Evolutionary conservation across 53 echinoderm and acorn worm species (phyloP).

Genomic region (Holothuria scabra): DNA sequence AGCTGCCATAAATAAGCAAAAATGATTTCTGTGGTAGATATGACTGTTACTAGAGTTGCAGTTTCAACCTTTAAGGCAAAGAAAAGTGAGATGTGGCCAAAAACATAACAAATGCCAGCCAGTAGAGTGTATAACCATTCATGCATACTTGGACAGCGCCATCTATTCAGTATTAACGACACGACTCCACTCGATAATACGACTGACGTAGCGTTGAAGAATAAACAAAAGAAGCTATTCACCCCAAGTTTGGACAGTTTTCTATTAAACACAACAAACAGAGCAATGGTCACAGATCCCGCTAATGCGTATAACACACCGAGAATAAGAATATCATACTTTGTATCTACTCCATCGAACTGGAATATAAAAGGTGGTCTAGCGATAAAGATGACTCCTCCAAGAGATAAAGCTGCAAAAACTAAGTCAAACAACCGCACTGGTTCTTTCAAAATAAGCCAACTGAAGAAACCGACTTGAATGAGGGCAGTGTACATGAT

Average conservation of each 20-base stretch:
- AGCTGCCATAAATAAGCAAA: constrained; percentile 22
- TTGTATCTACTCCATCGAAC: no score
- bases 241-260: not conserved
- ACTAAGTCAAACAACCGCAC: not conserved
- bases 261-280: not conserved
- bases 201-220: not conserved
- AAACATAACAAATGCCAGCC: not conserved
- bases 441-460: constrained; percentile 18
- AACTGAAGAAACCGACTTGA: not conserved
- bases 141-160: not conserved
- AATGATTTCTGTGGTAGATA: not conserved
- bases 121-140: not conserved
- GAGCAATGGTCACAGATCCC: not conserved
- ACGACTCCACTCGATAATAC: not conserved
- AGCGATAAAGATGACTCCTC: constrained; percentile 26
- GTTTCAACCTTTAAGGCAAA: not conserved
- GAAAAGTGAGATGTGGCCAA: not conserved
- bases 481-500: not conserved
- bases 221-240: not conserved
- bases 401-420: not conserved
- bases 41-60: not conserved
- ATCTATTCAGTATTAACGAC: not conserved
- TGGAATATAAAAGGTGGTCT: not conserved
- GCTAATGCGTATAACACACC: not conserved
- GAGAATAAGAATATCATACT: not conserved